Conservation (phyloP, 1,140 invertebrate species). For the Eupeodes corollae region DNA sequence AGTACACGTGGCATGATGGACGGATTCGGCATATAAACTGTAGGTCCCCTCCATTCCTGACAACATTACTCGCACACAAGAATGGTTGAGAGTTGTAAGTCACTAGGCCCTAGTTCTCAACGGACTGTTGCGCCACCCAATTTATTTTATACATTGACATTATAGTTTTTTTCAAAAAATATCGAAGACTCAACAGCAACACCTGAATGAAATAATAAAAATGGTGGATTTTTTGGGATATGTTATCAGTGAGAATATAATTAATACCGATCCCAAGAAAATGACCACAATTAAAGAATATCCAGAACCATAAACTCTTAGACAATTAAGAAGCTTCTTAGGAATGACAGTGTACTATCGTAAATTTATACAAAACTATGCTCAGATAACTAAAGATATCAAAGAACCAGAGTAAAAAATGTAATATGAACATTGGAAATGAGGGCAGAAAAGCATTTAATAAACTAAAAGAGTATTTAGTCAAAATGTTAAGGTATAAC, state of each 20-base stretch:
- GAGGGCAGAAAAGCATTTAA: constrained; percentile 26
- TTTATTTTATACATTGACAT: no score
- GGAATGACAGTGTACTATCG: constrained; percentile 3
- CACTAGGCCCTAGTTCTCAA: no score
- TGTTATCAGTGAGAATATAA: neutral
- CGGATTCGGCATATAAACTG: no score
- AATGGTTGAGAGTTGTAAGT: no score
- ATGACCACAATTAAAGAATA: constrained; percentile 1
- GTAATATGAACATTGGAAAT: neutral
- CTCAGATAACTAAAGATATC: constrained; percentile 3
- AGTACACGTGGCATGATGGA: no score
- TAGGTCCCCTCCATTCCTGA: no score
- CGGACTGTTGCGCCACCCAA: no score
- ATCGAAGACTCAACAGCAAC: constrained; percentile 19
- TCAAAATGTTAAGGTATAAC: constrained; percentile 6
- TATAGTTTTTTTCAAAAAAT: constrained; percentile 13
- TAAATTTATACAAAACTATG: constrained; percentile 18
- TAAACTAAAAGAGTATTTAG: constrained; percentile 30
- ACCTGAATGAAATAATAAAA: neutral
- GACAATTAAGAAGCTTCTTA: constrained; percentile 1
- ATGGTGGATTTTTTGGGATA: neutral
- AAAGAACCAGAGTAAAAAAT: constrained; percentile 4
- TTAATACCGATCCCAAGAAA: constrained; percentile 2
- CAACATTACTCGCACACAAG: no score
- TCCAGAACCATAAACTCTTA: neutral